Conservation (phyloP, 2,888 invertebrate species). For the Nezara viridula region DNA sequence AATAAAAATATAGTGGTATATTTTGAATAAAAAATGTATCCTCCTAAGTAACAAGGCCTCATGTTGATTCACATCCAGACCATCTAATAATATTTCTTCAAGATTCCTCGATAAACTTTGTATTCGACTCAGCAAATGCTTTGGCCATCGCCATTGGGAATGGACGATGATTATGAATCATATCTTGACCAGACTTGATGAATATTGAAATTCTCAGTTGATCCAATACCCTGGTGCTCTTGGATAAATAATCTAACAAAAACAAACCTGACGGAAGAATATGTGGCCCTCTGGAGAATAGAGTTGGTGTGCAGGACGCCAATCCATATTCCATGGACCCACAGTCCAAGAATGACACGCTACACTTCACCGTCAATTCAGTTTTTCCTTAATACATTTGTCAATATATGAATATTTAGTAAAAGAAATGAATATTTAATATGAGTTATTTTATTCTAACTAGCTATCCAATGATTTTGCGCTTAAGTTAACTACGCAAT, state of each 20-base stretch:
- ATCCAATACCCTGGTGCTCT: neutral
- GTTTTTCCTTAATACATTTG: too few species aligned
- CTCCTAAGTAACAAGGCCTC: neutral
- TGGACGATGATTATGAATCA: neutral
- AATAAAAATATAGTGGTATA: too few species aligned
- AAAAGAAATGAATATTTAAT: too few species aligned
- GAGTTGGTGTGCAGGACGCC: neutral
- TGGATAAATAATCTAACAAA: constrained; percentile 4
- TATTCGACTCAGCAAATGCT: neutral
- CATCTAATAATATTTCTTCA: neutral
- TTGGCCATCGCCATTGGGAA: neutral
- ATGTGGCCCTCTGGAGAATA: neutral
- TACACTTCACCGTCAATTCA: neutral
- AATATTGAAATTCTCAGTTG: constrained; percentile 14
- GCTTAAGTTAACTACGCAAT: too few species aligned
- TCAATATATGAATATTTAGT: too few species aligned
- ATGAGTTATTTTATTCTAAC: too few species aligned
- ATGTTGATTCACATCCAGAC: neutral
- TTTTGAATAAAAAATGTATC: neutral
- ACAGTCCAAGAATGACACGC: neutral
- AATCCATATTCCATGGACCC: neutral
- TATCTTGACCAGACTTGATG: neutral
- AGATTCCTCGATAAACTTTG: neutral
- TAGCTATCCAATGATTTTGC: too few species aligned
- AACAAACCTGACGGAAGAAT: neutral